Base-by-base conservation (phyloP, 2,113 vertebrate genomes). In the Marmota flaviventris region DNA sequence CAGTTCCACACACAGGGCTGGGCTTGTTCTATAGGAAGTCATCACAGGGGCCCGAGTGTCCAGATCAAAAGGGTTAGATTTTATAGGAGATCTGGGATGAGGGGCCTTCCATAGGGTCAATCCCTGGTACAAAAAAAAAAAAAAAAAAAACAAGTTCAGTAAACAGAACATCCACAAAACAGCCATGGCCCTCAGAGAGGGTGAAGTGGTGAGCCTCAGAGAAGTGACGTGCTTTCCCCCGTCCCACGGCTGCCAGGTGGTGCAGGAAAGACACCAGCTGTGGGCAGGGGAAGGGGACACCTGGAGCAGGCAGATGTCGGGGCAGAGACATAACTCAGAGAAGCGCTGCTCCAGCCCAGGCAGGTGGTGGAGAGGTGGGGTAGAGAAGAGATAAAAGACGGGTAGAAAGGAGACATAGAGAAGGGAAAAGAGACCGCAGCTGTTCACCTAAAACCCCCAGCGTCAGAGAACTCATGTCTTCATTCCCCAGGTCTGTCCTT, bases 1-100 rank as follows among this genome's bases (percentile, higher is more conserved):
- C 63, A 13, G 0, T 13, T 45, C 67, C 1, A 3, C 25, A n/a
- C 18, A 9, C 25, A 24, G 16, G 16, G 20, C 12, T 34, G 77
- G 51, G 48, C 65, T 48, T 27, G 16, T 65, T 76, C 63, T 22
- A 4, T 20, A 27, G 20, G 63, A 65, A 51, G 24, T 25, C 42
- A 1, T 61, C 48, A 58, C 48, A 25, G 0, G 0, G 0, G 9
- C 7, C 45, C 29, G 0, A 76, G 39, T 3, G 8, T 95, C n/a
- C 53, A 72, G 79, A 20, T 12, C 1, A 2, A 58, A 92, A 34
- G 16, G 27, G 14, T 42, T 53, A 78, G 27, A 2, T 82, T 77
- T 42, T 14, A 6, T 16, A 6, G 67, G 56, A 24, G 56, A 58
- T 22, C 56, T 22, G 18, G 56, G 56, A 58, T 58, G 56, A 58